Evolutionary conservation across 2,888 invertebrate genomes (phyloP).

Genomic region (Lasioglossum pauxillum): DNA sequence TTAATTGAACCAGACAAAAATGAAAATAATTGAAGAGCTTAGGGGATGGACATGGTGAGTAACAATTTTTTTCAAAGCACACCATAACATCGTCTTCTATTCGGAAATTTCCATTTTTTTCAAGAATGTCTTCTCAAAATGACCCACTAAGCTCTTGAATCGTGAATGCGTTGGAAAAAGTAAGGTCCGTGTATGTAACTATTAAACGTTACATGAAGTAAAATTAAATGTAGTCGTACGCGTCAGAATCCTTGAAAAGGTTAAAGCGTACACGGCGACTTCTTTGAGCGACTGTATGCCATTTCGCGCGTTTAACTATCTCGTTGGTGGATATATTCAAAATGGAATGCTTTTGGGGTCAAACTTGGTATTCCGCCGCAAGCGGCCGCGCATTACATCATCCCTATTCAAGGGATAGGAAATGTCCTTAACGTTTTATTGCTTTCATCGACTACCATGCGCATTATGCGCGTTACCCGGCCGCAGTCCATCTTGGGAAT

Average conservation of each 20-base stretch:
- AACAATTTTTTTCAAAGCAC: too few relatives aligned
- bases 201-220: not conserved
- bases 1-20: not conserved
- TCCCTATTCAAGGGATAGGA: not conserved
- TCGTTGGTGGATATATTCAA: not conserved
- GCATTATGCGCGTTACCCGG: constrained; percentile 29
- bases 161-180: not conserved
- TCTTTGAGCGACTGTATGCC: not conserved
- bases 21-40: not conserved
- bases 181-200: not conserved
- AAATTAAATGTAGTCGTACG: not conserved
- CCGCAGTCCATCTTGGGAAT: constrained; percentile 29
- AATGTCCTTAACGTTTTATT: constrained; percentile 28
- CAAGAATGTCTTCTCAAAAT: too few relatives aligned
- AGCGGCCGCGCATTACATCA: not conserved
- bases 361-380: not conserved
- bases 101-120: too few relatives aligned
- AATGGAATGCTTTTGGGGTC: not conserved
- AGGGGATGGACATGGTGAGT: too few relatives aligned
- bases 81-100: too few relatives aligned
- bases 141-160: too few relatives aligned
- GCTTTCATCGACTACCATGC: constrained; percentile 35
- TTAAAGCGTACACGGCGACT: not conserved
- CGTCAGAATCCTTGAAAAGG: not conserved
- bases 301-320: not conserved